Percentiles rank a stretch among this genome's conserved stretches.
phyloP scores from a whole-genome alignment of 2,797 vertebrate species.

The Scyliorhinus canicula region DNA sequence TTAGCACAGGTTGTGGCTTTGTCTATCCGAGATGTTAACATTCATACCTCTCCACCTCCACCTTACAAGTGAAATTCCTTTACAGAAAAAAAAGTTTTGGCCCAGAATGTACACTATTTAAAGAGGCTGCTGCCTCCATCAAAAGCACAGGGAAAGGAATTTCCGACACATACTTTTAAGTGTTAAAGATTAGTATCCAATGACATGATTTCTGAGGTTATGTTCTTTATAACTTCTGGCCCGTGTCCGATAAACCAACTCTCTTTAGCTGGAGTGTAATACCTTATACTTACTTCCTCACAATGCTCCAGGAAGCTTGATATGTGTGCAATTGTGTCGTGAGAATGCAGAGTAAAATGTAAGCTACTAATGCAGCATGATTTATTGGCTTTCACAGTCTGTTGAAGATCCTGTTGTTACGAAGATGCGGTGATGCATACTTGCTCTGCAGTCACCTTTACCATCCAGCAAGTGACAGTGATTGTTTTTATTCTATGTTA shows the following conservation, averaged over 20 bases:
- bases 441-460: background rate
- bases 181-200: background rate
- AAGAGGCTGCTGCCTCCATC: background rate
- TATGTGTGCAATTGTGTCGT: background rate
- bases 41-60: background rate
- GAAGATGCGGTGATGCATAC: background rate
- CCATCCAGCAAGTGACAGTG: background rate
- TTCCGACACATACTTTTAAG: background rate
- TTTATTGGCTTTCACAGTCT: constrained; percentile 9
- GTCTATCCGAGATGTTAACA: background rate
- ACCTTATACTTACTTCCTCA: background rate
- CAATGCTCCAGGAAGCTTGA: background rate
- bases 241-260: background rate
- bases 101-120: background rate
- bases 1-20: background rate
- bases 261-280: background rate
- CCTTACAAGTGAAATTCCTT: background rate
- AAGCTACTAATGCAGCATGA: background rate
- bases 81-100: background rate
- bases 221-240: background rate
- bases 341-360: background rate
- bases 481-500: background rate
- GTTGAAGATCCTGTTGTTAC: constrained; percentile 1
- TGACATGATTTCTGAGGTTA: background rate
- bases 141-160: background rate